Conservation (phyloP, 2,797 vertebrate species). For the Peromyscus aztecus region DNA sequence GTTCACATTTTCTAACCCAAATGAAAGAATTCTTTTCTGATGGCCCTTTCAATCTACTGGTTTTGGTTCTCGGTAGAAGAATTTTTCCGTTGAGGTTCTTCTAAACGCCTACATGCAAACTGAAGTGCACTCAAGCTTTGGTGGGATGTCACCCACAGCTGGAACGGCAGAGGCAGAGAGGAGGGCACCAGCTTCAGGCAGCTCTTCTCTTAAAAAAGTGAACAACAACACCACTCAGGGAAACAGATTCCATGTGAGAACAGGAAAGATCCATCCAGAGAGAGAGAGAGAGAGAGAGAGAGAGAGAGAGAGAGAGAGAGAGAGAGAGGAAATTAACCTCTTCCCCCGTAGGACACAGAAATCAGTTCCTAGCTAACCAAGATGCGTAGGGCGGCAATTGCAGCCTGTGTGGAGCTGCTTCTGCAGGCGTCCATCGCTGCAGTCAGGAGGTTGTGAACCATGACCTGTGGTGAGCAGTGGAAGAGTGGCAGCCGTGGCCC, state of each 20-base stretch:
- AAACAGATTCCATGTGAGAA: conserved; percentile 41
- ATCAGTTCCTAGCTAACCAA: neutral
- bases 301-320: too few species aligned
- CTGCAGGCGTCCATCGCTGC: neutral
- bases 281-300: too few species aligned
- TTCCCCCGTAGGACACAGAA: conserved; percentile 45
- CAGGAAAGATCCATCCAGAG: conserved; percentile 21
- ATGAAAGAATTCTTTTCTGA: conserved; percentile 66
- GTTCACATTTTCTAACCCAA: conserved; percentile 61
- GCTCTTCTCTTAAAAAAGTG: conserved; percentile 74
- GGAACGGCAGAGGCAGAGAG: conserved; percentile 49
- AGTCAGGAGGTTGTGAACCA: conserved; percentile 65
- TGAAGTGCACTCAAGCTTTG: conserved; percentile 75
- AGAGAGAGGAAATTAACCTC: neutral
- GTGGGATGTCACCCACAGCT: conserved; percentile 80
- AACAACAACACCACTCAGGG: conserved; percentile 10
- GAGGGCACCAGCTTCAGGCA: conserved; percentile 74
- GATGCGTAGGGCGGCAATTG: neutral
- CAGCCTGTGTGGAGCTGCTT: neutral
- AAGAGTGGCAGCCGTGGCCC: conserved; percentile 30
- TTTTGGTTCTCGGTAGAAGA: conserved; percentile 72
- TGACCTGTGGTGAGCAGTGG: conserved; percentile 73
- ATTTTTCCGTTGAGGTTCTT: conserved; percentile 83
- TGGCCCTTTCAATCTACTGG: conserved; percentile 72
- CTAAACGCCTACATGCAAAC: conserved; percentile 79